Percentiles rank a stretch among this genome's conserved stretches.
These are phyloP conservation scores for Rhynchophorus ferrugineus DNA, from an alignment of 1,140 invertebrate genomes.

Conservation along the genomic window DNA sequence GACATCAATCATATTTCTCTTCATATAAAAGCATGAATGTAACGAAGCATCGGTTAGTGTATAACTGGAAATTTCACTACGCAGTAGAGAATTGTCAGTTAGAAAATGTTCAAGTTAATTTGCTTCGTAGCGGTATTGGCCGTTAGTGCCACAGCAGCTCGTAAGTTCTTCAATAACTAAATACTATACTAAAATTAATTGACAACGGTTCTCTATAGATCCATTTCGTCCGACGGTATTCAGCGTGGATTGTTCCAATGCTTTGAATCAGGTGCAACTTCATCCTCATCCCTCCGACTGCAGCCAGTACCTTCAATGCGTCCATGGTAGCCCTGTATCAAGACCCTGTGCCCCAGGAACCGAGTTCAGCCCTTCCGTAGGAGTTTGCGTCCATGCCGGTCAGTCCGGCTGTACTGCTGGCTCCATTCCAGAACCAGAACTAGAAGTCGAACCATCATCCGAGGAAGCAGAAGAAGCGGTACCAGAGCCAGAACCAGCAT, in stretches of 20 bases:
- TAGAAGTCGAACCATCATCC: not conserved
- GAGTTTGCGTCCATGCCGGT: constrained; percentile 4
- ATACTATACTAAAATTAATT: no score
- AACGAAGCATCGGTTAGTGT: no score
- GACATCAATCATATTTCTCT: no score
- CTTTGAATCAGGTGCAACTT: constrained; percentile 3
- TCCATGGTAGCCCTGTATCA: constrained; percentile 6
- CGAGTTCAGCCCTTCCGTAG: constrained; percentile 8
- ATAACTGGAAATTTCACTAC: no score
- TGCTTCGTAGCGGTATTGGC: no score
- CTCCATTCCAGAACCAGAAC: not conserved
- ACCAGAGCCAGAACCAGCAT: not conserved
- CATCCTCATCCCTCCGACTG: constrained; percentile 9
- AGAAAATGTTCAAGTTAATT: no score
- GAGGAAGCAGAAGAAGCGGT: not conserved
- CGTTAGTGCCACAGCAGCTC: no score
- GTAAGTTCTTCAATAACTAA: no score
- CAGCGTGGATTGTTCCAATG: not conserved
- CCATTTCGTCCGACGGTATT: no score
- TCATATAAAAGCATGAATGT: no score
- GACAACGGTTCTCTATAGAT: no score
- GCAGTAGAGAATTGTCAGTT: no score
- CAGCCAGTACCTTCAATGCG: constrained; percentile 11
- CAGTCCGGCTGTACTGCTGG: constrained; percentile 3
- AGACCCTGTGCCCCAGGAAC: constrained; percentile 11